Evolutionary conservation across 2,113 vertebrate species (phyloP).

Genomic region (Mystacornis crossleyi): DNA sequence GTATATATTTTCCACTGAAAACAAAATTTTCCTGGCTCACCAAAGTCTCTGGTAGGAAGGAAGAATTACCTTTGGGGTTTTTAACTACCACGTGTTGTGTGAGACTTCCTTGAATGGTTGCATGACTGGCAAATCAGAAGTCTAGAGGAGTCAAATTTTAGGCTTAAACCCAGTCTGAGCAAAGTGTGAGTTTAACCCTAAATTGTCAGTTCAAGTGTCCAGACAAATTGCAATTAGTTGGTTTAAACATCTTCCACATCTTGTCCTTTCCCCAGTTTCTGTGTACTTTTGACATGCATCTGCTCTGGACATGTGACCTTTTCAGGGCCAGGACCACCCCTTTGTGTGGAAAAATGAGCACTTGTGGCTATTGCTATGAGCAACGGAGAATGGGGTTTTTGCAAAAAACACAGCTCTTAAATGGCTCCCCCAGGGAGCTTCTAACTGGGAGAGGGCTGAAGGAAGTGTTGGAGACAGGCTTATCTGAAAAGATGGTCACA

Average conservation of each 20-base stretch:
- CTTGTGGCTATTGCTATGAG: neutral
- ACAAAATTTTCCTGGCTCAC: neutral
- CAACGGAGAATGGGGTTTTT: rapidly evolving
- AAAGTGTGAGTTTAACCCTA: neutral
- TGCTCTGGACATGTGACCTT: neutral
- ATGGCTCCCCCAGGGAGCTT: neutral
- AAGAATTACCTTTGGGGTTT: neutral
- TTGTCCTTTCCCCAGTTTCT: neutral
- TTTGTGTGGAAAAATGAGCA: neutral
- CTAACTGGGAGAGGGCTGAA: neutral
- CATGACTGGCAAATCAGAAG: neutral
- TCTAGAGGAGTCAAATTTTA: neutral
- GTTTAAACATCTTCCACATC: neutral
- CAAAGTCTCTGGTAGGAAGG: neutral
- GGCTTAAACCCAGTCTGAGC: neutral
- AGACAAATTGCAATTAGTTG: neutral
- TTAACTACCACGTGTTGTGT: neutral
- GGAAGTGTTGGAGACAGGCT: neutral
- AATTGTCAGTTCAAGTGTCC: neutral
- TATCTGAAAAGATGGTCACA: neutral
- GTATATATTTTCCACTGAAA: neutral
- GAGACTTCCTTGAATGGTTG: neutral
- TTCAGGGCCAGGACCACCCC: neutral
- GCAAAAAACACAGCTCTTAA: neutral
- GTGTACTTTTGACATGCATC: neutral